A percentile compares a stretch with the other conserved stretches of the same genome.
phyloP scores from a whole-genome alignment of 2,113 vertebrate species.

The Megaleporinus macrocephalus region DNA sequence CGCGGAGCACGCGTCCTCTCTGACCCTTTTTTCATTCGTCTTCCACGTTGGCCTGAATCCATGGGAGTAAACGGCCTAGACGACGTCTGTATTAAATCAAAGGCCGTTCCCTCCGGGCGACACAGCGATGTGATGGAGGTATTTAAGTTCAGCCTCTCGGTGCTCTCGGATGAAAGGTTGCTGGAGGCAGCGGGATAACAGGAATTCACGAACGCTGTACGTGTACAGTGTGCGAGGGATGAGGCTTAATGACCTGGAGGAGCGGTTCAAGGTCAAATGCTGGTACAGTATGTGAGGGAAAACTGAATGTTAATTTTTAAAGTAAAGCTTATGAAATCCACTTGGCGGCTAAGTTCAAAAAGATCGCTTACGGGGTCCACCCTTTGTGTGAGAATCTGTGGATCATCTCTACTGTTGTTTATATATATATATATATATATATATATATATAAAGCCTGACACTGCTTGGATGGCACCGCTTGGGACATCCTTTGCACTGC shows the following conservation, averaged over 20 bases:
- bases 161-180: constrained; percentile 35
- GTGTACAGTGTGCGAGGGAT: not conserved
- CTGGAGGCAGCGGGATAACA: constrained; percentile 32
- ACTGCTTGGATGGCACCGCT: not conserved
- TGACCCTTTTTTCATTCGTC: not conserved
- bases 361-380: not conserved
- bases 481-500: not conserved
- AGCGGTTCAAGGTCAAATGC: constrained; percentile 10
- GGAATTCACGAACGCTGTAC: constrained; percentile 26
- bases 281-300: not conserved
- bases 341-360: not conserved
- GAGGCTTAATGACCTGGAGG: not conserved
- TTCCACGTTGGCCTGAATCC: constrained; percentile 20
- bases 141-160: constrained; percentile 40
- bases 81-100: constrained; percentile 53
- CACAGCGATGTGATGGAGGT: constrained; percentile 31
- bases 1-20: constrained; percentile 1
- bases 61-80: not conserved
- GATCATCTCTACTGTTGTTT: not conserved
- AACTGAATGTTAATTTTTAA: not conserved
- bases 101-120: constrained; percentile 32
- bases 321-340: not conserved
- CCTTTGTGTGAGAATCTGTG: not conserved
- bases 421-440: too few relatives aligned
- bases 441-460: too few relatives aligned